Base-by-base conservation (phyloP, 2,888 invertebrate species). In the Perizoma flavofasciatum region DNA sequence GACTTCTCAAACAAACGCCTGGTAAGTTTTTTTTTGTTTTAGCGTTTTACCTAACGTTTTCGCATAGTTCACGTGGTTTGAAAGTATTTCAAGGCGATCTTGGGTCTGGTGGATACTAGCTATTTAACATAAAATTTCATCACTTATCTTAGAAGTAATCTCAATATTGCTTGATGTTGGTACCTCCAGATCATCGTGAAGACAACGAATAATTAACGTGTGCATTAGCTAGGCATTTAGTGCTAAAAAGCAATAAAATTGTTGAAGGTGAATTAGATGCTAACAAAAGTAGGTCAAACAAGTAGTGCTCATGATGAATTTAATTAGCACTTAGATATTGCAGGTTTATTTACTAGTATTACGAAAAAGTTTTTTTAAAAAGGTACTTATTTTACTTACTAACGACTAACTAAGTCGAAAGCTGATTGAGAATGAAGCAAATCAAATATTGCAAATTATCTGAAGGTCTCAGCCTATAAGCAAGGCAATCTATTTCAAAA, bases 61-160 rank as follows among this genome's bases (percentile, higher is more conserved):
- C 85, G 85, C 85, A 83, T 88, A 86, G 83, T 85, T 83, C 83
- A 84, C 83, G 81, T 83, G 82, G 83, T 85, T 89, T 75, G 91
- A 92, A 92, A 92, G 92, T 91, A 89, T 92, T 92, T 87, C 92
- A 92, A 92, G 92, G 92, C 83, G 82, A 89, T 86, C 89, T 69
- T 87, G 88, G 80, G 66, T 49, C 59, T 54, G 44, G 61, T 53
- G 55, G 62, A 72, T 81, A 74, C 70, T 73, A 71, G 72, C 76
- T 74, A 75, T 61, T 65, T 58, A 59, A 66, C 66, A 65, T 65
- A 55, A 57, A 58, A 72, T 77, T 77, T 71, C 68, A 69, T 70
- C 66, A 71, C 53, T 47, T 59, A 53, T 46, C 59, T 48, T 47
- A 22, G 22, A 22, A 22, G 46, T 61, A 59, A 67, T 67, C 62